These are phyloP conservation scores for Cyclophora albipunctata DNA, from an alignment of 2,888 invertebrate species.

Conservation along the genomic window DNA sequence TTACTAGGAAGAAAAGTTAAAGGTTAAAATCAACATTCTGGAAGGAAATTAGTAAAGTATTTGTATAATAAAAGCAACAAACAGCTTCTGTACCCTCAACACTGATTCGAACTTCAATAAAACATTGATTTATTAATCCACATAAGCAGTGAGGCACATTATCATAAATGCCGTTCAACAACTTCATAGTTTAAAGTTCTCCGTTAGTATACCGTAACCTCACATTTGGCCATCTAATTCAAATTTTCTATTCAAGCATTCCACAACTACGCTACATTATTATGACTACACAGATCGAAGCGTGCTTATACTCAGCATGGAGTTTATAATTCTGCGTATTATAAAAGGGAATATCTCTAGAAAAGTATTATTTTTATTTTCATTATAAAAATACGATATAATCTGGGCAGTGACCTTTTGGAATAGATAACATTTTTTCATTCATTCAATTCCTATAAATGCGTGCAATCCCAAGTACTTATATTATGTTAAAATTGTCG, in stretches of 20 bases:
- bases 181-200: too few species aligned
- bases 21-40: too few species aligned
- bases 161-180: slow-evolving; percentile 4
- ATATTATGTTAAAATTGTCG: too few species aligned
- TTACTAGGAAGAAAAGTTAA: not conserved
- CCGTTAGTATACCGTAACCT: not conserved
- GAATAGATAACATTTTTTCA: slow-evolving; percentile 29
- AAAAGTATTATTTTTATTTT: slow-evolving; percentile 20
- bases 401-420: slow-evolving; percentile 46
- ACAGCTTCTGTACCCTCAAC: too few species aligned
- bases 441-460: slow-evolving; percentile 46
- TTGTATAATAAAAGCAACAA: too few species aligned
- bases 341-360: slow-evolving; percentile 32
- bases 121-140: too few species aligned
- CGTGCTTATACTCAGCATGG: slow-evolving; percentile 49
- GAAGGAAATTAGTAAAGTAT: too few species aligned
- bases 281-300: slow-evolving; percentile 23
- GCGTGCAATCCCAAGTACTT: slow-evolving; percentile 31
- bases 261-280: slow-evolving; percentile 9
- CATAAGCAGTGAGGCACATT: not conserved
- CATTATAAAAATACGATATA: slow-evolving; percentile 43
- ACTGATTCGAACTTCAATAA: too few species aligned
- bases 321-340: slow-evolving; percentile 37
- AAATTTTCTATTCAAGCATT: slow-evolving; percentile 21
- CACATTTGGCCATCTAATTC: slow-evolving; percentile 17